phyloP scores from a whole-genome alignment of 2,888 invertebrate species.

The Nasonia oneida region DNA sequence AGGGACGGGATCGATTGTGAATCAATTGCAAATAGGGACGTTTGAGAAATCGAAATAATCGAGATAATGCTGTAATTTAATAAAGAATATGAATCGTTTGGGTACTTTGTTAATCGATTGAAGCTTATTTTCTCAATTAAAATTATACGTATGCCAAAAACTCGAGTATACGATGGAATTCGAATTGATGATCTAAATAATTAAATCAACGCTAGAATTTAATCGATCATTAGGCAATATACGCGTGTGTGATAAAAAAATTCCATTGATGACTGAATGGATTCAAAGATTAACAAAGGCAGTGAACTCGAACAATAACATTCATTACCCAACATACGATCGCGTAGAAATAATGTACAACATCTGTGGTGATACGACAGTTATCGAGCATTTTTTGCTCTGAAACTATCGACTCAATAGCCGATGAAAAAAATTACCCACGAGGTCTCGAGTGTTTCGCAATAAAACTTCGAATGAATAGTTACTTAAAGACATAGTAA shows the following conservation, averaged over 20 bases:
- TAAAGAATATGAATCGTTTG: neutral
- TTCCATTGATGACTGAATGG: neutral
- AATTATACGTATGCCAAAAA: neutral
- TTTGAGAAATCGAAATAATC: neutral
- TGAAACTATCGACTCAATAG: neutral
- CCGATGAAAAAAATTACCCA: too few species aligned
- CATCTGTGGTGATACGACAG: neutral
- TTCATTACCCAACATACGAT: neutral
- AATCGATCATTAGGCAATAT: neutral
- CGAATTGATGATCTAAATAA: neutral
- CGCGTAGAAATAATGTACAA: neutral
- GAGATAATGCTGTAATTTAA: neutral
- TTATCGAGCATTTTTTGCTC: neutral
- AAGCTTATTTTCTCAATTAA: neutral
- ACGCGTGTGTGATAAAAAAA: neutral
- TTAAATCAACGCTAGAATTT: neutral
- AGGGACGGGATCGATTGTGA: neutral
- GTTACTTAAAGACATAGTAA: too few species aligned
- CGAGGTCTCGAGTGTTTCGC: too few species aligned
- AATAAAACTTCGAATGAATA: too few species aligned
- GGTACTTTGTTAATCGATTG: neutral
- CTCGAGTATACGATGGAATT: neutral
- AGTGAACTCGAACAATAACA: neutral
- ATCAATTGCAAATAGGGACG: neutral
- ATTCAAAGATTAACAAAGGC: neutral